phyloP scores from a whole-genome alignment of 1,140 invertebrate species.

The Nymphalis io region DNA sequence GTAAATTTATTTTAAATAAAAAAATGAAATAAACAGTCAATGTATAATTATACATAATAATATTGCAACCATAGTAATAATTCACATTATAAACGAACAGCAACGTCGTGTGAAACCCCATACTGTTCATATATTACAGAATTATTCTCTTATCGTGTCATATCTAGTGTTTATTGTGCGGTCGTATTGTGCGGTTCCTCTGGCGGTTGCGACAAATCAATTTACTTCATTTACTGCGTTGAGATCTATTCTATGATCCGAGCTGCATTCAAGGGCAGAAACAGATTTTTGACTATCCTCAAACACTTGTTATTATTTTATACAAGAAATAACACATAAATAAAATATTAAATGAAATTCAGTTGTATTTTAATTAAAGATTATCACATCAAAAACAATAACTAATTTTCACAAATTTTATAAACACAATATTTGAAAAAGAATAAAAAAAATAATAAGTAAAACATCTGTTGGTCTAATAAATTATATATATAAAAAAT shows the following conservation, averaged over 20 bases:
- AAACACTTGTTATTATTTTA: no score
- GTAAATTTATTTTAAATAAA: no score
- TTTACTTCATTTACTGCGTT: constrained; percentile 29
- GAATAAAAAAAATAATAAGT: no score
- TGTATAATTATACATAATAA: not conserved
- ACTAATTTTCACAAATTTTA: no score
- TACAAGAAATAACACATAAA: no score
- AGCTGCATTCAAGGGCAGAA: not conserved
- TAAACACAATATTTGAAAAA: no score
- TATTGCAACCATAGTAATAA: not conserved
- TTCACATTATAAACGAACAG: constrained; percentile 14
- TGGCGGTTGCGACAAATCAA: constrained; percentile 45
- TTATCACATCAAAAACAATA: no score
- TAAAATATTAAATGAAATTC: no score
- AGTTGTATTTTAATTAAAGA: no score
- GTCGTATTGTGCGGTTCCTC: constrained; percentile 33
- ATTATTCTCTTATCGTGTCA: constrained; percentile 53
- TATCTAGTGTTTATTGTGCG: constrained; percentile 47
- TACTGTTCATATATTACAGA: constrained; percentile 49
- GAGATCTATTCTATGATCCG: not conserved
- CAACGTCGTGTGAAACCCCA: constrained; percentile 41
- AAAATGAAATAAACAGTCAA: no score
- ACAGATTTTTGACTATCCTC: not conserved
- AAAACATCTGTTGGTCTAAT: no score
- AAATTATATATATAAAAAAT: no score